Evolutionary conservation across 1,140 invertebrate genomes (phyloP).

Genomic region (Solen grandis): DNA sequence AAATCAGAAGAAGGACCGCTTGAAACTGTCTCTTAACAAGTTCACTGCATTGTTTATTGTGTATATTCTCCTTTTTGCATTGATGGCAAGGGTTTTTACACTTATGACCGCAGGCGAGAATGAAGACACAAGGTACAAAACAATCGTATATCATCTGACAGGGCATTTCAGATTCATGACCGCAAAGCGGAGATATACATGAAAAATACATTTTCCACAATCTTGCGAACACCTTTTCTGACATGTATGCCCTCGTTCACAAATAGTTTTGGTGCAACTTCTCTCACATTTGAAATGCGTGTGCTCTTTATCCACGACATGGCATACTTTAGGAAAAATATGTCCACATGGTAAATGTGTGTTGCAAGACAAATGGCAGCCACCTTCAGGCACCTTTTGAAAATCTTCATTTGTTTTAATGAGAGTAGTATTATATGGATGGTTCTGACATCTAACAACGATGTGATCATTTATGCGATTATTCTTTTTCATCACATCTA

Average conservation of each 20-base stretch:
- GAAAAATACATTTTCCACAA: conserved; percentile 65
- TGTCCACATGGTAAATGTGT: conserved; percentile 72
- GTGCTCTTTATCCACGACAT: conserved; percentile 65
- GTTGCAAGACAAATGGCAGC: conserved; percentile 74
- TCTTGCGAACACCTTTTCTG: conserved; percentile 58
- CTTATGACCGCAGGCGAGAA: too few species aligned
- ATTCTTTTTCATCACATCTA: conserved; percentile 47
- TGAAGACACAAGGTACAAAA: too few species aligned
- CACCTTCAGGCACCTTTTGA: conserved; percentile 74
- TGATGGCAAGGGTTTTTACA: too few species aligned
- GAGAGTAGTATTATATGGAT: conserved; percentile 65
- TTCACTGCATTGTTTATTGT: too few species aligned
- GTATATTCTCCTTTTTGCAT: too few species aligned
- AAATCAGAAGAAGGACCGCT: too few species aligned
- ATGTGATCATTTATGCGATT: conserved; percentile 62
- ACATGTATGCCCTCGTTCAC: conserved; percentile 63
- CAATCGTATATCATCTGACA: too few species aligned
- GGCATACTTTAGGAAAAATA: conserved; percentile 67
- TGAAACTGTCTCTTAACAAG: too few species aligned
- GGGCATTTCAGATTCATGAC: conserved; percentile 34
- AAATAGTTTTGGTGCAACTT: conserved; percentile 55
- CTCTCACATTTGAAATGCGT: conserved; percentile 59
- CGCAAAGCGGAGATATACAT: conserved; percentile 38
- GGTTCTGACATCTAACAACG: conserved; percentile 78
- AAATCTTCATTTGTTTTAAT: conserved; percentile 70